Percentiles rank a stretch among this genome's conserved stretches.
Conservation (phyloP, 2,888 invertebrate species). For the Eurytoma californica region DNA sequence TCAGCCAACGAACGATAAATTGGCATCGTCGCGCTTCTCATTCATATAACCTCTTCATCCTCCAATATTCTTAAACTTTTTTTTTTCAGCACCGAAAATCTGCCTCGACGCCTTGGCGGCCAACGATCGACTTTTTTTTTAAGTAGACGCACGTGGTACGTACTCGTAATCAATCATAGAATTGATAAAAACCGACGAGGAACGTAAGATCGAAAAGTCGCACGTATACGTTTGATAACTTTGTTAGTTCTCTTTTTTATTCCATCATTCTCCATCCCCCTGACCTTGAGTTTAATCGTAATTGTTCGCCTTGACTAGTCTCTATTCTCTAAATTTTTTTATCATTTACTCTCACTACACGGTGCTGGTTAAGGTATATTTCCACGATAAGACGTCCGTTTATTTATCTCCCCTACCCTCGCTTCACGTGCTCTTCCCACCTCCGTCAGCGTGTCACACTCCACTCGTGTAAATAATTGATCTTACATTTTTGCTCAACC, state of each 20-base stretch:
- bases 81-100: constrained; percentile 15
- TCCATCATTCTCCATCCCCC: constrained; percentile 43
- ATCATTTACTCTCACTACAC: constrained; percentile 71
- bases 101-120: constrained; percentile 12
- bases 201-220: constrained; percentile 31
- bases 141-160: background rate
- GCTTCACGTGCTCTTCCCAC: background rate
- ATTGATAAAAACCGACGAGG: constrained; percentile 18
- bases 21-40: constrained; percentile 32
- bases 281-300: constrained; percentile 62
- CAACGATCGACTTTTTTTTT: constrained; percentile 20
- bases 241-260: background rate
- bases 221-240: constrained; percentile 18
- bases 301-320: constrained; percentile 65
- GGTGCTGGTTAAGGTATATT: constrained; percentile 70
- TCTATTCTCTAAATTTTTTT: constrained; percentile 64
- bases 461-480: constrained; percentile 66
- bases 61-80: background rate
- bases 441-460: constrained; percentile 41
- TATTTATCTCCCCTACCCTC: constrained; percentile 12
- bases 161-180: background rate
- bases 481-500: constrained; percentile 62
- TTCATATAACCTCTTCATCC: background rate
- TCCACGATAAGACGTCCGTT: constrained; percentile 59
- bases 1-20: constrained; percentile 31